Percentiles rank a stretch among this genome's conserved stretches.
These are phyloP conservation scores for Panzeria rudis DNA, from an alignment of 2,888 invertebrate species.

Conservation along the genomic window DNA sequence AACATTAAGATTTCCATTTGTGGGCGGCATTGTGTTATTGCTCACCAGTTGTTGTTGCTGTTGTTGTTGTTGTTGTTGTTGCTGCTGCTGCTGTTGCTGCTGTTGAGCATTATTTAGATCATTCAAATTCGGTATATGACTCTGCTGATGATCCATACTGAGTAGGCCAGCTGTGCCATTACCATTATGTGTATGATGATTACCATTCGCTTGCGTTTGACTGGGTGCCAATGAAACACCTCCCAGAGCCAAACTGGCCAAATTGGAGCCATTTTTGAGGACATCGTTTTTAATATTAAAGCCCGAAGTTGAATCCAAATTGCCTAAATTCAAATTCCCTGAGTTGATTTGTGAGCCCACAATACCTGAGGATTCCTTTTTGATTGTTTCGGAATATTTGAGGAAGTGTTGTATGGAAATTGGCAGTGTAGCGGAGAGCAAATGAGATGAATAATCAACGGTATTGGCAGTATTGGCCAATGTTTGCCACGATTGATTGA, in stretches of 20 bases:
- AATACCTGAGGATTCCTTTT: slow-evolving; percentile 83
- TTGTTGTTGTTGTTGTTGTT: slow-evolving; percentile 51
- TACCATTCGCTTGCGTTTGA: slow-evolving; percentile 78
- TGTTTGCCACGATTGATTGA: slow-evolving; percentile 84
- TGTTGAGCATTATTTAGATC: slow-evolving; percentile 75
- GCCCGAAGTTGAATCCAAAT: slow-evolving; percentile 79
- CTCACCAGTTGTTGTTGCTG: slow-evolving; percentile 59
- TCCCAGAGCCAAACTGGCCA: slow-evolving; percentile 82
- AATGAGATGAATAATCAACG: slow-evolving; percentile 84
- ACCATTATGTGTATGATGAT: slow-evolving; percentile 76
- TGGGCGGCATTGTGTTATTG: slow-evolving; percentile 65
- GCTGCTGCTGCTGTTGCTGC: slow-evolving; percentile 50
- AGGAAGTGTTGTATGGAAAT: slow-evolving; percentile 84
- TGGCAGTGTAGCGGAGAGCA: slow-evolving; percentile 84
- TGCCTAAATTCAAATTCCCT: slow-evolving; percentile 81
- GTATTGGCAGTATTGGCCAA: slow-evolving; percentile 84
- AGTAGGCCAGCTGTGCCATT: slow-evolving; percentile 78
- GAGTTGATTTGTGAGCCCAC: slow-evolving; percentile 81
- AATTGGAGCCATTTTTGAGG: slow-evolving; percentile 83
- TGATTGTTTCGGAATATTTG: slow-evolving; percentile 84
- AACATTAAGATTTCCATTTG: slow-evolving; percentile 74
- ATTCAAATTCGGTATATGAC: slow-evolving; percentile 80
- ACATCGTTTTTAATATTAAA: slow-evolving; percentile 82
- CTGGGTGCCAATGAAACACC: slow-evolving; percentile 80
- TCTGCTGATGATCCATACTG: slow-evolving; percentile 79